Percentiles rank a stretch among this genome's conserved stretches.
Conservation (phyloP, 2,888 invertebrate genomes). For the Brachylomia viminalis region DNA sequence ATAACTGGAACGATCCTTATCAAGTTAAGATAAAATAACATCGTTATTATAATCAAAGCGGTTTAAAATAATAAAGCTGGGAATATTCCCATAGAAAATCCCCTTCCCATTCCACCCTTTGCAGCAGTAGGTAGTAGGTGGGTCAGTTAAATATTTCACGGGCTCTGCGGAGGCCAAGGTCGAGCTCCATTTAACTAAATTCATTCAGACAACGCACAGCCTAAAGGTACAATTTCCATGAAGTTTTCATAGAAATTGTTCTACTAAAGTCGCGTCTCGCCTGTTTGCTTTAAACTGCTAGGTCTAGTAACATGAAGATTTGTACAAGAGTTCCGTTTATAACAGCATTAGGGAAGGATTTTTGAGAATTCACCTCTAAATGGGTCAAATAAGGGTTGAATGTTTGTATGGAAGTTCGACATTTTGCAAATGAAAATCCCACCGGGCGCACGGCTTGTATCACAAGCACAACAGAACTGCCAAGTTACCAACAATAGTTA, state of each 20-base stretch:
- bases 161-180: constrained; percentile 1
- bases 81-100: not conserved
- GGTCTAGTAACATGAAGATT: not conserved
- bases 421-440: too few relatives aligned
- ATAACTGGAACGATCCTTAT: not conserved
- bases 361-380: not conserved
- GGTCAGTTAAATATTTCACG: not conserved
- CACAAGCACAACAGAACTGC: not conserved
- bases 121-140: constrained; percentile 14
- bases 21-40: constrained; percentile 1
- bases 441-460: not conserved
- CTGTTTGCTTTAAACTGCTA: too few relatives aligned
- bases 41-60: not conserved
- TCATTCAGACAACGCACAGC: not conserved
- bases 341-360: not conserved
- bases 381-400: not conserved
- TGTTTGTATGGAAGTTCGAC: not conserved
- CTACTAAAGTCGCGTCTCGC: too few relatives aligned
- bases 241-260: too few relatives aligned
- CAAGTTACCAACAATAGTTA: not conserved
- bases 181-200: not conserved
- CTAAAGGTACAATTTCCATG: too few relatives aligned
- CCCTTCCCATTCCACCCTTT: not conserved
- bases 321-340: not conserved
- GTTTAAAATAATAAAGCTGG: not conserved